Evolutionary conservation across 2,113 vertebrate species (phyloP).

Genomic region (Indicator maculatus): DNA sequence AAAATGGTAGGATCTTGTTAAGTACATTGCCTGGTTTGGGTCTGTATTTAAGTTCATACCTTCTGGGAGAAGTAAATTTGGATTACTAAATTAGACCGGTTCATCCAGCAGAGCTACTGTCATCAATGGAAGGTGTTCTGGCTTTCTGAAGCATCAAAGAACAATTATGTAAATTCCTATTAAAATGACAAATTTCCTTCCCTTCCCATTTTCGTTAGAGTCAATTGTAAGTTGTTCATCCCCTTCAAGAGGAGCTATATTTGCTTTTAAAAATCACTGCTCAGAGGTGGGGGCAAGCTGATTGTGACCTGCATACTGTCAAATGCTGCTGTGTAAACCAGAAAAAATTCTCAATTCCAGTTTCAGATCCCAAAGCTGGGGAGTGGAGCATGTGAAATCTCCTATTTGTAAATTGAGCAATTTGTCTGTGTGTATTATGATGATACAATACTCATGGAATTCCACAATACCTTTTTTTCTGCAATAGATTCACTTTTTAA

Average conservation of each 20-base stretch:
- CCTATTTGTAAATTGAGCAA: background rate
- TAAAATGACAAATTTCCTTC: constrained; percentile 12
- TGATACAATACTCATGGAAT: background rate
- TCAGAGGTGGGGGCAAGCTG: background rate
- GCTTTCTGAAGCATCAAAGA: constrained; percentile 22
- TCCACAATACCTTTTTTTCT: background rate
- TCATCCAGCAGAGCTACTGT: background rate
- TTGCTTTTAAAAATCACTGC: background rate
- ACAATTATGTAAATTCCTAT: background rate
- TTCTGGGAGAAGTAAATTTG: background rate
- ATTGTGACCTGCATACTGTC: background rate
- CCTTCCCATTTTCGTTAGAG: background rate
- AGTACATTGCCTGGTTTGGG: background rate
- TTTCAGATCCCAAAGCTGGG: background rate
- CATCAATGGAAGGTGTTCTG: background rate
- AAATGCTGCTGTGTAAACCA: background rate
- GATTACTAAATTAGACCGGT: background rate
- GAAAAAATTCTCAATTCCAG: background rate
- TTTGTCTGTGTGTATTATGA: background rate
- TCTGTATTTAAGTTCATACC: background rate
- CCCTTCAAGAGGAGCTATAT: background rate
- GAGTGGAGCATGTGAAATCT: background rate
- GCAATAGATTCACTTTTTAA: background rate
- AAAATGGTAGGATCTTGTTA: background rate
- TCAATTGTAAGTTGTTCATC: background rate